phyloP scores from a whole-genome alignment of 2,888 invertebrate species.

The Romanomermis culicivorax region DNA sequence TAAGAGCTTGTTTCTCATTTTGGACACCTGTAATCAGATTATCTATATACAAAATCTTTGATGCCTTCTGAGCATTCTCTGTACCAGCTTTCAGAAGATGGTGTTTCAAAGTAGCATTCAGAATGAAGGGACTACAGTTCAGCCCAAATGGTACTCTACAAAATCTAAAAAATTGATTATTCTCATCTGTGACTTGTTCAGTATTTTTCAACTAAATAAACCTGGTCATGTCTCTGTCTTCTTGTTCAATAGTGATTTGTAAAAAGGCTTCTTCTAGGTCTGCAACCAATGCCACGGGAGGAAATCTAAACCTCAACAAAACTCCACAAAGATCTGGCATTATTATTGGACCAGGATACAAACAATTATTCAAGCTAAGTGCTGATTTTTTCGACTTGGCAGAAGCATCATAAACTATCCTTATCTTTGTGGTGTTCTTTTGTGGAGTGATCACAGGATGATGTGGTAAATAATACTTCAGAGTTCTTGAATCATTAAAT shows the following conservation, averaged over 20 bases:
- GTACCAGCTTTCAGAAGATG: no score
- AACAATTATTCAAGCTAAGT: conserved; percentile 4
- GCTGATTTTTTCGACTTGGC: background rate
- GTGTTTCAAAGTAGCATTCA: background rate
- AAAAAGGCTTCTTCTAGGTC: conserved; percentile 8
- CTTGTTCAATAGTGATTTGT: background rate
- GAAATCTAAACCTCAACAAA: conserved; percentile 1
- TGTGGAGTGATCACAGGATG: conserved; percentile 6
- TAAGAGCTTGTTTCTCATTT: background rate
- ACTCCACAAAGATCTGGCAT: conserved; percentile 5
- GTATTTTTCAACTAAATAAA: conserved; percentile 7
- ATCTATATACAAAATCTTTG: conserved; percentile 3
- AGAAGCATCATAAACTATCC: conserved; percentile 12
- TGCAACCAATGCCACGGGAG: background rate
- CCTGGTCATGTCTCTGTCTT: background rate
- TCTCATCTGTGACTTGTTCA: background rate
- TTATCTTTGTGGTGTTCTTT: conserved; percentile 15
- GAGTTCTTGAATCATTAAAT: background rate
- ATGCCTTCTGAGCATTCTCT: background rate
- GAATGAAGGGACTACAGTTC: conserved; percentile 4
- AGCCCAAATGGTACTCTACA: conserved; percentile 6
- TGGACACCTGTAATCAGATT: background rate
- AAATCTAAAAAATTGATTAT: conserved; percentile 1
- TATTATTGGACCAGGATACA: conserved; percentile 2
- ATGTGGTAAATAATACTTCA: conserved; percentile 6